A percentile compares a stretch with the other conserved stretches of the same genome.
Evolutionary conservation across 2,113 vertebrate genomes (phyloP).

Genomic region (Perca flavescens): DNA sequence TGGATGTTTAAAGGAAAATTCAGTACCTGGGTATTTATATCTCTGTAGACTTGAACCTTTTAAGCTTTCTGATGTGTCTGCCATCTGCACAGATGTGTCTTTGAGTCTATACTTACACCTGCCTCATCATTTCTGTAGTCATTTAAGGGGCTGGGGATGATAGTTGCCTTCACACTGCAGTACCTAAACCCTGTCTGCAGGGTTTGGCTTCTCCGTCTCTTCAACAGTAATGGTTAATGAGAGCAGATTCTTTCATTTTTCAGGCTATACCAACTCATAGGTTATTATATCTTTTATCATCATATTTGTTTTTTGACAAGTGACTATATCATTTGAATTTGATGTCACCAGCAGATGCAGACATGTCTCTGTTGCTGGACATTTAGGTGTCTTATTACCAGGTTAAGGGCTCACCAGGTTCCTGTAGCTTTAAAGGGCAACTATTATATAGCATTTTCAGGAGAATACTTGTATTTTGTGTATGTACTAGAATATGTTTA

Average conservation of each 20-base stretch:
- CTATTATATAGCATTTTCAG: no score
- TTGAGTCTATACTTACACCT: not conserved
- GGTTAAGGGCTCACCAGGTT: not conserved
- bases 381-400: not conserved
- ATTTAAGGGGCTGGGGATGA: not conserved
- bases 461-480: no score
- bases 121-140: not conserved
- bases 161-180: not conserved
- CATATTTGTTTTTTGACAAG: not conserved
- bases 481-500: no score
- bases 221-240: not conserved
- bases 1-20: not conserved
- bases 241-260: not conserved
- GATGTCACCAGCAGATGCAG: not conserved
- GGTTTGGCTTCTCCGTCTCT: not conserved
- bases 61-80: not conserved
- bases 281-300: not conserved
- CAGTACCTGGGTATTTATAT: slow-evolving; percentile 15
- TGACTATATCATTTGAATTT: not conserved
- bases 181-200: not conserved
- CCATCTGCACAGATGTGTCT: not conserved
- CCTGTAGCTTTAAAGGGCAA: not conserved
- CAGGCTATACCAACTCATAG: not conserved
- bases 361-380: not conserved
- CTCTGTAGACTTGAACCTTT: slow-evolving; percentile 5